phyloP scores from a whole-genome alignment of 2,888 invertebrate species.

The Magallana nippona region DNA sequence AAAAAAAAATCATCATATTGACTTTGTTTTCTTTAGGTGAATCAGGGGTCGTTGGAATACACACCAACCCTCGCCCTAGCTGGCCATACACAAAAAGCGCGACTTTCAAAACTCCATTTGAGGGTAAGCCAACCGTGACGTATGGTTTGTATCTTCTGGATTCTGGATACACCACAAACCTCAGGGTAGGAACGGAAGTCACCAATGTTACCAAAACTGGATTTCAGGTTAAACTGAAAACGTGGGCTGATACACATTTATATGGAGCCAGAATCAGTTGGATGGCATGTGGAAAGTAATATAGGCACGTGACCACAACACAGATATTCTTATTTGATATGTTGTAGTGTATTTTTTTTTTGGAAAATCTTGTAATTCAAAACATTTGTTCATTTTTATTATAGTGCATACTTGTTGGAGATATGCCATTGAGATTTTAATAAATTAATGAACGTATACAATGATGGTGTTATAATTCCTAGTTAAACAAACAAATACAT shows the following conservation, averaged over 20 bases:
- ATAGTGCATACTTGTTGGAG: too few relatives aligned
- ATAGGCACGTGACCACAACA: too few relatives aligned
- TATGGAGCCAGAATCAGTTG: conserved; percentile 5
- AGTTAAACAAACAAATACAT: too few relatives aligned
- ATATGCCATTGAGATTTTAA: too few relatives aligned
- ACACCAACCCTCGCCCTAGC: not conserved
- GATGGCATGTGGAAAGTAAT: conserved; percentile 11
- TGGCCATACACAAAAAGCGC: not conserved
- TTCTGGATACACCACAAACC: not conserved
- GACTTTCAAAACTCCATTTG: not conserved
- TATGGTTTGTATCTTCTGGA: not conserved
- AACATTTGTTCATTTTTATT: too few relatives aligned
- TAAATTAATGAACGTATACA: too few relatives aligned
- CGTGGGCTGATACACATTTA: not conserved
- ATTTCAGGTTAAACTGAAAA: not conserved
- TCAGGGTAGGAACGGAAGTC: not conserved
- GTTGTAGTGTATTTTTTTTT: too few relatives aligned
- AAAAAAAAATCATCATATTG: too few relatives aligned
- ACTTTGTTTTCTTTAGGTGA: not conserved
- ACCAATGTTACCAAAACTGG: not conserved
- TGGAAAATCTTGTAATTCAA: too few relatives aligned
- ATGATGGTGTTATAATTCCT: too few relatives aligned
- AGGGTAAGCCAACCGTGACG: not conserved
- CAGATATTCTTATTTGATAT: too few relatives aligned
- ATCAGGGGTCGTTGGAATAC: not conserved